Conservation (phyloP, 2,888 invertebrate genomes). For the Drosophila barbarae region DNA sequence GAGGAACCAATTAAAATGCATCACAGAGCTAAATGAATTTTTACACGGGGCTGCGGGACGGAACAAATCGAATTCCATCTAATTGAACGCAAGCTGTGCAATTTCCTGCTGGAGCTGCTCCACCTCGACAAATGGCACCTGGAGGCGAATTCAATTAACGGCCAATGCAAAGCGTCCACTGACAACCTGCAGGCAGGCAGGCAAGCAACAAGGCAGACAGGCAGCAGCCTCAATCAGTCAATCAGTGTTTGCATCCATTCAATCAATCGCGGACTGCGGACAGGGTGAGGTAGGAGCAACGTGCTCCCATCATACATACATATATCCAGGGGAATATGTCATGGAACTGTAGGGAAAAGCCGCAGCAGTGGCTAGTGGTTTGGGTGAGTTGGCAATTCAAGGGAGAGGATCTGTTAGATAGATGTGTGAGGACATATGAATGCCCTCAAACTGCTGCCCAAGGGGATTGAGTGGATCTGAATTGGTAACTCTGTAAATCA, state of each 20-base stretch:
- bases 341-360: neutral
- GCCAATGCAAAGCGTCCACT: conserved; percentile 30
- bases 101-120: conserved; percentile 52
- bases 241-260: conserved; percentile 26
- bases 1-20: conserved; percentile 57
- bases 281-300: conserved; percentile 16
- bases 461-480: neutral
- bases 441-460: neutral
- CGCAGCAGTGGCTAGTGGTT: neutral
- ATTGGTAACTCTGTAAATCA: neutral
- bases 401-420: conserved; percentile 1
- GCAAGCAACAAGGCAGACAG: neutral
- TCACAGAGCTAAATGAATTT: conserved; percentile 43
- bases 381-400: neutral
- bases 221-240: conserved; percentile 47
- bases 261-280: conserved; percentile 17
- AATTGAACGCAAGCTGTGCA: conserved; percentile 63
- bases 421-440: neutral
- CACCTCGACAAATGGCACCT: conserved; percentile 23
- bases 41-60: neutral
- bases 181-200: conserved; percentile 32
- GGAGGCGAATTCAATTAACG: conserved; percentile 61
- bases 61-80: conserved; percentile 50
- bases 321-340: neutral
- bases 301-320: neutral